Conservation (phyloP, 2,888 invertebrate species). For the Drosophila mimica region DNA sequence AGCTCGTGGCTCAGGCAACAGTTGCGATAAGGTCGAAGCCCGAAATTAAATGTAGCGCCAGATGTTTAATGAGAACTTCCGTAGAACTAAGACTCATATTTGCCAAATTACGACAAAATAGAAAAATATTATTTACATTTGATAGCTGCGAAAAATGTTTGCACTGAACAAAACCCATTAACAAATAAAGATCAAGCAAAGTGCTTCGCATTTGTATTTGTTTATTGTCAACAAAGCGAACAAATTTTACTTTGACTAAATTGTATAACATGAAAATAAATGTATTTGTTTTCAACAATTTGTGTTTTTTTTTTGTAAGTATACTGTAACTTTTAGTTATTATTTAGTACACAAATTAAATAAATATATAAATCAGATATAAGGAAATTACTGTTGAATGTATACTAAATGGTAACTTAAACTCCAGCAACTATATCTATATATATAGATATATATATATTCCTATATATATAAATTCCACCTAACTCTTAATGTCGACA, state of each 20-base stretch:
- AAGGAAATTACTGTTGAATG: neutral
- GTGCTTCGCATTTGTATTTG: neutral
- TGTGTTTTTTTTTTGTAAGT: neutral
- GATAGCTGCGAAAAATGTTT: neutral
- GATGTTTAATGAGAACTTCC: conserved; percentile 1
- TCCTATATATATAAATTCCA: neutral
- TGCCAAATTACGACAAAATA: neutral
- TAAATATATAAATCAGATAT: neutral
- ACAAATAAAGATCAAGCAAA: neutral
- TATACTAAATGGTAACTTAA: neutral
- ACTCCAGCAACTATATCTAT: neutral
- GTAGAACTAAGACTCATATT: neutral
- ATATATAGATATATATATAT: too few relatives aligned
- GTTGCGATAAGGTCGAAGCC: conserved; percentile 5
- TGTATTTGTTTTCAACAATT: too few relatives aligned
- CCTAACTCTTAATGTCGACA: neutral
- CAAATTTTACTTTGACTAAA: neutral
- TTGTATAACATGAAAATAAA: neutral
- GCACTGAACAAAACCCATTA: too few relatives aligned
- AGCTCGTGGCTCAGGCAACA: conserved; percentile 6
- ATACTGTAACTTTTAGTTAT: neutral
- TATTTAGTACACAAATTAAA: neutral
- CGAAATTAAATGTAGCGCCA: conserved; percentile 2
- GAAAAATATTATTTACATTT: neutral
- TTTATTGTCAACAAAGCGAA: neutral